Evolutionary conservation across 2,797 vertebrate species (phyloP).

Genomic region (Chromis chromis): DNA sequence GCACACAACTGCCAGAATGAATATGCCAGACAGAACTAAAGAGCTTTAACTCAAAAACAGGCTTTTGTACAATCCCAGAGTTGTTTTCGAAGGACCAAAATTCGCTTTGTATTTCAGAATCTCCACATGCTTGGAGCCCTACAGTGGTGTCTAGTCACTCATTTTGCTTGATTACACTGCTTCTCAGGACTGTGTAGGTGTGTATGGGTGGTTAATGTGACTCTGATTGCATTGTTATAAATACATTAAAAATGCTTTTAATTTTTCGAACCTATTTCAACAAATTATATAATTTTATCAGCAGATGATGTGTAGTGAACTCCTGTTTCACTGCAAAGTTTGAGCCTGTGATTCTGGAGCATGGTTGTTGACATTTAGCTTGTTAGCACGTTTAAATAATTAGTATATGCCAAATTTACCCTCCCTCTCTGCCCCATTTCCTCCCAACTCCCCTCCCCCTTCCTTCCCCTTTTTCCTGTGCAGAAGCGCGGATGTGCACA

Average conservation of each 20-base stretch:
- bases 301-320: not conserved
- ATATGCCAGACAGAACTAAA: constrained; percentile 4
- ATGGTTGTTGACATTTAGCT: too few species aligned
- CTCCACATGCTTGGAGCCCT: not conserved
- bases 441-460: too few species aligned
- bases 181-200: not conserved
- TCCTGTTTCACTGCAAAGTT: not conserved
- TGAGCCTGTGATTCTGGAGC: too few species aligned
- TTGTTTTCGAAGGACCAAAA: not conserved
- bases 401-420: too few species aligned
- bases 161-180: constrained; percentile 2
- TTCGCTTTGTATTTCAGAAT: not conserved
- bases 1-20: constrained; percentile 27
- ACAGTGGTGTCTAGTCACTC: constrained; percentile 10
- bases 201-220: not conserved
- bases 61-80: not conserved
- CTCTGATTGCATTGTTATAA: not conserved
- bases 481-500: too few species aligned
- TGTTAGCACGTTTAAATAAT: too few species aligned
- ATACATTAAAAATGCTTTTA: not conserved
- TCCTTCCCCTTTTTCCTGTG: too few species aligned
- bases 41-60: not conserved
- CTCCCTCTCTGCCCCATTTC: too few species aligned
- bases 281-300: not conserved
- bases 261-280: too few species aligned